Percentiles rank a stretch among this genome's conserved stretches.
These are phyloP conservation scores for Nycteola revayana DNA, from an alignment of 2,888 invertebrate species.

Conservation along the genomic window DNA sequence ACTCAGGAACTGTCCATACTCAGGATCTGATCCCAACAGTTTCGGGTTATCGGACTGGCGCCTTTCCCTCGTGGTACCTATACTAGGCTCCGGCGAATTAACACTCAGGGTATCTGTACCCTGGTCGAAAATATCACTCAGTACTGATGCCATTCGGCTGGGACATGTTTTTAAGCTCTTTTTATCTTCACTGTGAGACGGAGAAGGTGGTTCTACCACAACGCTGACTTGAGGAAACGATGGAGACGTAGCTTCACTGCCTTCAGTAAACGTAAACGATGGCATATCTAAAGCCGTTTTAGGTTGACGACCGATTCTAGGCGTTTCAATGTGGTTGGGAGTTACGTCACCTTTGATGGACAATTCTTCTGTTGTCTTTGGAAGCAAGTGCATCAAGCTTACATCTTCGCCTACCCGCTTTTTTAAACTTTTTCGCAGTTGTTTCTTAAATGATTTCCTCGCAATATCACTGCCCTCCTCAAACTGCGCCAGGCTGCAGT, in stretches of 20 bases:
- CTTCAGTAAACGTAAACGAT: conserved; percentile 8
- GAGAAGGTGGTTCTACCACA: conserved; percentile 89
- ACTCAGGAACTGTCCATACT: conserved; percentile 84
- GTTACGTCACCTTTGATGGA: conserved; percentile 37
- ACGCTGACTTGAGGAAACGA: conserved; percentile 86
- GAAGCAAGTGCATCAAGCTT: conserved; percentile 54
- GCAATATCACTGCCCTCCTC: conserved; percentile 93
- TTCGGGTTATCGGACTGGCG: conserved; percentile 83
- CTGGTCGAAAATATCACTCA: conserved; percentile 69
- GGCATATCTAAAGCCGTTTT: conserved; percentile 10
- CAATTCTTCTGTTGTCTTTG: conserved; percentile 57
- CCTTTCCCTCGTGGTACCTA: conserved; percentile 70
- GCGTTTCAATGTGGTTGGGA: conserved; percentile 27
- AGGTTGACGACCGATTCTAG: conserved; percentile 14
- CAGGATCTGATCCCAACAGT: conserved; percentile 82
- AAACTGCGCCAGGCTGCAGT: conserved; percentile 91
- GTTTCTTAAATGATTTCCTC: conserved; percentile 87
- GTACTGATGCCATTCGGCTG: conserved; percentile 74
- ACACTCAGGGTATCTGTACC: conserved; percentile 69
- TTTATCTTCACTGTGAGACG: conserved; percentile 84
- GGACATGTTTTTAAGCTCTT: conserved; percentile 62
- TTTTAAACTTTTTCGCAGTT: conserved; percentile 66
- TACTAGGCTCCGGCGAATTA: conserved; percentile 69
- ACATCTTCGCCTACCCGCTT: conserved; percentile 60
- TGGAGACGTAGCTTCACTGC: background rate